Percentiles rank a stretch among this genome's conserved stretches.
phyloP scores from a whole-genome alignment of 2,113 vertebrate genomes.

The Micromys minutus region DNA sequence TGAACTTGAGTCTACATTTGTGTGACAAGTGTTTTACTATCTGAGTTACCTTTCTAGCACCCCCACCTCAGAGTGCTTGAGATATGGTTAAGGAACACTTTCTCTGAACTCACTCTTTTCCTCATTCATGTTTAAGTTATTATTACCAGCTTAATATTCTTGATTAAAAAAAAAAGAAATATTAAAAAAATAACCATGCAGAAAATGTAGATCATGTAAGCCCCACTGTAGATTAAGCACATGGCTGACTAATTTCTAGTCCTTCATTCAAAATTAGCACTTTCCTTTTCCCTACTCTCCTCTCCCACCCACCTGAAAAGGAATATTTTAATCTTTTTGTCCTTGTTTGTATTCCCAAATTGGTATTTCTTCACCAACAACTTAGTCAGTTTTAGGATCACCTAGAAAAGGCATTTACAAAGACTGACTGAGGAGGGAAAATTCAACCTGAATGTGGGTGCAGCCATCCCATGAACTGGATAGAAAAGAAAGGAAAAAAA shows the following conservation, averaged over 20 bases:
- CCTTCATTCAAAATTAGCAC: background rate
- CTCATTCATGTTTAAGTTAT: background rate
- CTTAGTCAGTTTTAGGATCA: background rate
- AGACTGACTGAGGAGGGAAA: background rate
- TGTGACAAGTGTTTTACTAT: background rate
- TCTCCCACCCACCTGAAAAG: background rate
- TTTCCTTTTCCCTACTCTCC: background rate
- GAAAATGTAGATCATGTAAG: background rate
- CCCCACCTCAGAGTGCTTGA: background rate
- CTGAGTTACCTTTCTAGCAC: background rate
- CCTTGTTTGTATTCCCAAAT: background rate
- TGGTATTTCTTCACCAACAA: background rate
- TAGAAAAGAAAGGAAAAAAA: background rate
- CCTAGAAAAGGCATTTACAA: background rate
- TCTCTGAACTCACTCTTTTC: background rate
- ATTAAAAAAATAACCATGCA: background rate
- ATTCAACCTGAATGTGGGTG: background rate
- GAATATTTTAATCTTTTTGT: background rate
- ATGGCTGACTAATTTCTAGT: background rate
- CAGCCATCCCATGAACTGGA: background rate
- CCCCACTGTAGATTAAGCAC: background rate
- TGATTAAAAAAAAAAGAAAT: background rate
- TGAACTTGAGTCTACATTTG: background rate
- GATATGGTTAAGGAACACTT: background rate
- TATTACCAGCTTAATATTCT: background rate